Percentiles rank a stretch among this genome's conserved stretches.
These are phyloP conservation scores for Condylostylus longicornis DNA, from an alignment of 1,140 invertebrate species.

Conservation along the genomic window DNA sequence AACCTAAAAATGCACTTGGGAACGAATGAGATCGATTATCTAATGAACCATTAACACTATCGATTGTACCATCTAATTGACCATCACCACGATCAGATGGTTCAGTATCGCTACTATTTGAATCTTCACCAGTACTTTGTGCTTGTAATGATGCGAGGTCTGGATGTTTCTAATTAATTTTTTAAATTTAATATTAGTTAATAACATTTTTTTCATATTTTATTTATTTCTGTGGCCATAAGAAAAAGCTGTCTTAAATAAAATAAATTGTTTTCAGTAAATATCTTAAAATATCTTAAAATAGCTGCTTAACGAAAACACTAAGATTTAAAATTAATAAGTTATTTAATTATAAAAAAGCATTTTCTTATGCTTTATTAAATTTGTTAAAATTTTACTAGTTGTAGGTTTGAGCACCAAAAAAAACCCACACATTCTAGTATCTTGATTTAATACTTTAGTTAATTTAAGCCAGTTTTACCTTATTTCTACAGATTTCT, in stretches of 20 bases:
- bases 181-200: neutral
- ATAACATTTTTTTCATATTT: neutral
- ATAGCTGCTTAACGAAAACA: too few relatives aligned
- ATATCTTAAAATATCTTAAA: too few relatives aligned
- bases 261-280: too few relatives aligned
- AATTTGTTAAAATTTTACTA: too few relatives aligned
- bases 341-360: too few relatives aligned
- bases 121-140: constrained; percentile 64
- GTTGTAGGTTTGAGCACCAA: too few relatives aligned
- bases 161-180: constrained; percentile 6
- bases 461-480: too few relatives aligned
- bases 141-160: constrained; percentile 35
- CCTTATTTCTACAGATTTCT: too few relatives aligned
- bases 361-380: too few relatives aligned
- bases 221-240: constrained; percentile 1
- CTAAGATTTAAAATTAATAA: too few relatives aligned
- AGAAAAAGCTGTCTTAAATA: neutral
- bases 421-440: too few relatives aligned
- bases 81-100: constrained; percentile 45
- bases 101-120: constrained; percentile 48
- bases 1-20: constrained; percentile 51
- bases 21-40: constrained; percentile 50
- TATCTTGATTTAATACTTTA: too few relatives aligned
- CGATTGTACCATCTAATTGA: constrained; percentile 27
- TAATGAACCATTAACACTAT: constrained; percentile 32